Conservation (phyloP, 2,113 vertebrate genomes). For the Tenebrosternarchus preto region DNA sequence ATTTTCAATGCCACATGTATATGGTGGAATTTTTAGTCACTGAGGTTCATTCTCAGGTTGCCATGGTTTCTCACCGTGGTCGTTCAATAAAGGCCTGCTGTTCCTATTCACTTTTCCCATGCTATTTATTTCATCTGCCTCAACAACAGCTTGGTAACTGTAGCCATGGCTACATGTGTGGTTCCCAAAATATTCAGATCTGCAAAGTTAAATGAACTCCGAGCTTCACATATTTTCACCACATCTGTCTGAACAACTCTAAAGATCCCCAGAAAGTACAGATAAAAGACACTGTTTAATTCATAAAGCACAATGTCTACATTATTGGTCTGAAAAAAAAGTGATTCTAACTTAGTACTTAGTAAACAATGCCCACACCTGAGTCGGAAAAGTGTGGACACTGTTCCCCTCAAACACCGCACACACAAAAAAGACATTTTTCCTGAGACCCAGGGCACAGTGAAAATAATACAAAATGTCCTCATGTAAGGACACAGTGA, state of each 20-base stretch:
- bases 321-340: slow-evolving; percentile 45
- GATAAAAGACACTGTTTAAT: slow-evolving; percentile 42
- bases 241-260: neutral
- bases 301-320: slow-evolving; percentile 53
- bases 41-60: slow-evolving; percentile 24
- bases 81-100: slow-evolving; percentile 33
- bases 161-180: no score
- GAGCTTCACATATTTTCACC: no score
- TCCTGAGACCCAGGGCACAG: no score
- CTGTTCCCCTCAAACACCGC: no score
- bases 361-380: slow-evolving; percentile 11
- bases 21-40: neutral
- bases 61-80: neutral
- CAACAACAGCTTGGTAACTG: neutral
- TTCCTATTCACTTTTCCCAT: slow-evolving; percentile 1
- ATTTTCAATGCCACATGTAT: neutral
- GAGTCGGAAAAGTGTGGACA: slow-evolving; percentile 17
- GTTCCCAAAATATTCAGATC: no score
- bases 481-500: no score
- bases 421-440: no score
- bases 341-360: neutral
- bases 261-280: neutral
- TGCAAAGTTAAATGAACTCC: neutral
- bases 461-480: no score
- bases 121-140: neutral